Base-by-base conservation (phyloP, 2,888 invertebrate species). In the Tetanocera ferruginea region DNA sequence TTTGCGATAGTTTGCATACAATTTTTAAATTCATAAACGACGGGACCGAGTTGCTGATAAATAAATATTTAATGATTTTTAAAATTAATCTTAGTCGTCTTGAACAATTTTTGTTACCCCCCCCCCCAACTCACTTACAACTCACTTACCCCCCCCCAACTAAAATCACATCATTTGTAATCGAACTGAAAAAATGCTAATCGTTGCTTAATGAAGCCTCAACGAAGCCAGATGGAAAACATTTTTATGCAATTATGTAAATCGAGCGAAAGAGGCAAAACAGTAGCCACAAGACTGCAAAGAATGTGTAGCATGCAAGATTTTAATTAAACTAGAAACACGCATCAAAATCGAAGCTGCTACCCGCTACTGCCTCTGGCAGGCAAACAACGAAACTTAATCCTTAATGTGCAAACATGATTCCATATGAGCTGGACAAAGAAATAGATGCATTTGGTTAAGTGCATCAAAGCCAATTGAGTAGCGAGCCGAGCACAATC, bases 181-280 rank as follows among this genome's bases (percentile, higher is more conserved):
- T 23, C 19, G 25, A 25, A 23, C 57, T 9, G 3, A 9, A 28
- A 19, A 14, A 28, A 11, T 23, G 9, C 57, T 9, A 28, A 28
- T 23, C 23, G 57, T n/a, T 28, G 55, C 57, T 25, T 23, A 23
- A 23, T 60, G 43, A 43, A 43, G 43, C 11, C 14, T 43, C 1
- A 43, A 43, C 11, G 43, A 43, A 43, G 43, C 43, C 11, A 43
- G 43, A 43, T 6, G 43, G 14, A 11, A 43, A 25, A 64, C 64
- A 64, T 64, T 64, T 64, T 31, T 34, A 34, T 64, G 64, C 64
- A 64, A 64, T 64, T 64, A 64, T 64, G 64, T 31, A 64, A 64
- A 64, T 17, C 64, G 17, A 31, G 25, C 11, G 64, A 3, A 31
- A 31, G n/a, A 23, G 19, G 55, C 64, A n/a, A 31, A 31, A 31